Base-by-base conservation (phyloP, 2,797 vertebrate species). In the Passerculus sandwichensis region DNA sequence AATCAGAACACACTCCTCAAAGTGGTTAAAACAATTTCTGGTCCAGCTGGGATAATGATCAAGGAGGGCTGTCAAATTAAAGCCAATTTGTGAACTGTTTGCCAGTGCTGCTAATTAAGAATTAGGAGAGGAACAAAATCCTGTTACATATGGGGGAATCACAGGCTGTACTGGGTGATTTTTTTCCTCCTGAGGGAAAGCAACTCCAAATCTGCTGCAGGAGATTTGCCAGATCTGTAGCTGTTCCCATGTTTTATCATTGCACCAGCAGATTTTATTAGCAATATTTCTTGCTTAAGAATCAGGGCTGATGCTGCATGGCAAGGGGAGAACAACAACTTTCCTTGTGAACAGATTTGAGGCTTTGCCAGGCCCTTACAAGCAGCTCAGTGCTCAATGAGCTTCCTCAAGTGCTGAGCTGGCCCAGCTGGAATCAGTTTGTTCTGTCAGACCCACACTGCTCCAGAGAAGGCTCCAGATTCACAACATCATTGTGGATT, bases 331-430 rank as follows among this genome's bases (percentile, higher is more conserved):
- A 94, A 96, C 96, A 96, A 87, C 32, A 92, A 90, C 87, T 82
- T 76, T 50, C 87, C 71, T 91, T 93, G 76, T 96, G 88, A 94
- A 91, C 86, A 92, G 82, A 59, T 78, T 29, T 96, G 95, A 89
- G 51, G 38, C 40, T 56, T 56, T 95, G 96, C 96, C 97, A 97
- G 84, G 94, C 71, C 89, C 81, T 85, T 9, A 66, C n/a, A 38
- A 94, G 34, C 65, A 94, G 91, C 78, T 94, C 94, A 83, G 7
- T 84, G 84, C 85, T 96, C 82, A 92, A 95, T 64, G 83, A 72
- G 94, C 95, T 96, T 94, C 94, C 57, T 89, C 77, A 65, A 95
- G 88, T 64, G 79, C 69, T 69, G 66, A 20, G 27, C 54, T 91
- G 79, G 59, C 36, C 36, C 36, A 38, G 36, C 36, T 38, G 36